Evolutionary conservation across 2,888 invertebrate genomes (phyloP).

Genomic region (Minunthozetes semirufus): DNA sequence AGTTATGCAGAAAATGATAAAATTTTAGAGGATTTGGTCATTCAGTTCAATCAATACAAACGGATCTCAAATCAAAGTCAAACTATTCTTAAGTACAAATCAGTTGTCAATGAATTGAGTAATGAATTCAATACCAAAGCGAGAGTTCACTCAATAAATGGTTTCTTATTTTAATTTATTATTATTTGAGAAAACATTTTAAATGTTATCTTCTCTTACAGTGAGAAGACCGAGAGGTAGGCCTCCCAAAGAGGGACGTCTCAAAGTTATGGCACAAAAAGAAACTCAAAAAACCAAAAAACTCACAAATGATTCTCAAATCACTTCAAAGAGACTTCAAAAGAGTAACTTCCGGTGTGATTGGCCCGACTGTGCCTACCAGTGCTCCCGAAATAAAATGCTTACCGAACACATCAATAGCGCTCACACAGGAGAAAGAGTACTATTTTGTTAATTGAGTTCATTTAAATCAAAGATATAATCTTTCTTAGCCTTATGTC

Average conservation of each 20-base stretch:
- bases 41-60: background rate
- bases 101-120: background rate
- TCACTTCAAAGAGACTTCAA: background rate
- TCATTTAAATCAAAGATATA: too few species aligned
- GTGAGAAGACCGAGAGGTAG: background rate
- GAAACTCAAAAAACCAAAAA: background rate
- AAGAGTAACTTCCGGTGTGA: background rate
- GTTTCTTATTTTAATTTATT: background rate
- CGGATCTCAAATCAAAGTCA: background rate
- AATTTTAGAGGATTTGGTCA: background rate
- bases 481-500: conserved; percentile 2
- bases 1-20: background rate
- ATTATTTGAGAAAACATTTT: background rate
- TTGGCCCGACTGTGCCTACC: conserved; percentile 25
- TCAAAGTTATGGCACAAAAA: background rate
- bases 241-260: background rate
- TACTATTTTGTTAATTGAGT: background rate
- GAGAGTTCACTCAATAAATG: background rate
- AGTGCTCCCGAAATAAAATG: conserved; percentile 10
- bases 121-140: background rate
- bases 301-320: conserved; percentile 9
- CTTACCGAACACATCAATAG: conserved; percentile 28
- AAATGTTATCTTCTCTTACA: background rate
- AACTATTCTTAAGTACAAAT: background rate
- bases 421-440: conserved; percentile 23